A percentile compares a stretch with the other conserved stretches of the same genome.
Conservation (phyloP, 2,888 invertebrate species). For the Phragmatobia fuliginosa region DNA sequence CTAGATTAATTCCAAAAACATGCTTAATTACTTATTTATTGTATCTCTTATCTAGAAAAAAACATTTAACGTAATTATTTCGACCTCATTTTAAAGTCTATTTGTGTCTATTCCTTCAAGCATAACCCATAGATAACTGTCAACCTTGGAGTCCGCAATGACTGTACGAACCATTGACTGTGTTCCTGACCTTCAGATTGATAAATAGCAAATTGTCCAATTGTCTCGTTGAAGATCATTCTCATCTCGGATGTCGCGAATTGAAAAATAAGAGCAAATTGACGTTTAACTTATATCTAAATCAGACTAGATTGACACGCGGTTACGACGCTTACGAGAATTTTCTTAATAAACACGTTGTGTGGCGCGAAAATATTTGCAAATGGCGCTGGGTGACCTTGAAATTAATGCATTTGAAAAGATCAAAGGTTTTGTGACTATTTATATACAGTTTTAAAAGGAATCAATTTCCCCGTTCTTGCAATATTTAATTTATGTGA, state of each 20-base stretch:
- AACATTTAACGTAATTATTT: conserved; percentile 5
- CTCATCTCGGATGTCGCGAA: conserved; percentile 2
- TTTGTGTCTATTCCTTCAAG: conserved; percentile 26
- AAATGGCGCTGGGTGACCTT: neutral
- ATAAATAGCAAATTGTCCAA: conserved; percentile 10
- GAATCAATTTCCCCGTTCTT: neutral
- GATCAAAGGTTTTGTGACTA: too few species aligned
- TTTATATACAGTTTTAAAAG: too few species aligned
- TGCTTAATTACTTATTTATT: neutral
- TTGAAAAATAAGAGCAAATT: conserved; percentile 2
- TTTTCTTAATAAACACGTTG: neutral
- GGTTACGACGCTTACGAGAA: neutral
- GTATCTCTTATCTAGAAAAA: neutral
- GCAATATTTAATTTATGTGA: neutral
- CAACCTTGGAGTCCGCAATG: conserved; percentile 29
- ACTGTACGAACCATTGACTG: conserved; percentile 20
- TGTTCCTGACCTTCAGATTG: conserved; percentile 19
- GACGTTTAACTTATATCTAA: neutral
- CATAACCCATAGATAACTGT: conserved; percentile 21
- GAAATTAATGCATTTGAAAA: neutral
- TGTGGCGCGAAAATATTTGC: neutral
- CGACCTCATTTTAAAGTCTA: conserved; percentile 23
- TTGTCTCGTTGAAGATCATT: conserved; percentile 5
- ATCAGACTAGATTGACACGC: neutral
- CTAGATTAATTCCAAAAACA: neutral